Base-by-base conservation (phyloP, 1,140 invertebrate genomes). In the Ceratina australensis region DNA sequence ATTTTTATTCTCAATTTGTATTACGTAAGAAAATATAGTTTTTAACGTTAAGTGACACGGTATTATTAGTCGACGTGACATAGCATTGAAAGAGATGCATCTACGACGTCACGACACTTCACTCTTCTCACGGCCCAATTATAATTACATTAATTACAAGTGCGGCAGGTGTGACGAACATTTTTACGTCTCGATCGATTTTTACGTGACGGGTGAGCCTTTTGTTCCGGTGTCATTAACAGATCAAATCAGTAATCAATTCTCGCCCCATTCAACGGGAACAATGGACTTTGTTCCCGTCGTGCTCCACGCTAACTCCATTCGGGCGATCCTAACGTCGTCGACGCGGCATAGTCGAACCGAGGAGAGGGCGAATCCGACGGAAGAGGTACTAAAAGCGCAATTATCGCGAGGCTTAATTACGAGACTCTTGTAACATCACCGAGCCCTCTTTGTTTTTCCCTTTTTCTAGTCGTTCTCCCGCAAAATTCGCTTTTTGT, bases 401-500 rank as follows among this genome's bases (percentile, higher is more conserved):
- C 78, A 84, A 84, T 84, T 84, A 83, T 80, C 78, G 60, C 57
- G 54, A 64, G 61, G 60, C 64, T 82, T 84, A 84, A 84, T 84
- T 83, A 83, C 81, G 64, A 72, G 59, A 61, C 67, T 73, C 78
- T 83, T 83, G 81, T 84, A 83, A 83, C 47, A 83, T 75, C 82
- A 83, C 71, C 76, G 64, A 75, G 57, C 73, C 68, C 59, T 64
- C 72, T 18, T 56, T 20, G 33, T 26, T 52, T 68, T 68, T 54
- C 22, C 26, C 57, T 28, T 7, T 52, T 60, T 7, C 15, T 18
- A 28, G 60, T 67, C 54, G 50, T 66, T 60, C 69, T 73, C 66
- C 65, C 42, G 75, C 80, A 22, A 52, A 74, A 72, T 71, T 26
- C 24, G 28, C 16, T 52, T 72, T 61, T 24, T 28, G 26, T 15